Percentiles rank a stretch among this genome's conserved stretches.
Conservation (phyloP, 2,797 vertebrate genomes). For the Cheracebus regulus region DNA sequence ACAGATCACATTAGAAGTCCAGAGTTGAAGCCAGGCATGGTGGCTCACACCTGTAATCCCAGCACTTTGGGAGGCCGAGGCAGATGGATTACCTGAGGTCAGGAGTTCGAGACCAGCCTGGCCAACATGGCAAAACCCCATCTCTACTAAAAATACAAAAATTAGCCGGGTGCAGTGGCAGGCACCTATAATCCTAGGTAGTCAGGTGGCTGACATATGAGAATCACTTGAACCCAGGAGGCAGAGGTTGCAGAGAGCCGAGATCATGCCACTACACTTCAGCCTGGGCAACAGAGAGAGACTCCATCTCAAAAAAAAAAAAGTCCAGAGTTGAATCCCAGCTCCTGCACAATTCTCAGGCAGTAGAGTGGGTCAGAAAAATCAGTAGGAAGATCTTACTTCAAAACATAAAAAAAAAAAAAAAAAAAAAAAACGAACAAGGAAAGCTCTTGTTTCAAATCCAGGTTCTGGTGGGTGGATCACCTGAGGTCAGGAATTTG, state of each 20-base stretch:
- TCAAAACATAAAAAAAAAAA: background rate
- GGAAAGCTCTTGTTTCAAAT: background rate
- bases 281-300: background rate
- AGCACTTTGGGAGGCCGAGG: background rate
- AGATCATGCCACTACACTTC: background rate
- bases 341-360: background rate
- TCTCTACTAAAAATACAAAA: background rate
- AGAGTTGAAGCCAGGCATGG: background rate
- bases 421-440: background rate
- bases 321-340: background rate
- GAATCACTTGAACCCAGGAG: background rate
- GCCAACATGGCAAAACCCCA: background rate
- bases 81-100: background rate
- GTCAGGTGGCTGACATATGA: background rate
- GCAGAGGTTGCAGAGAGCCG: background rate
- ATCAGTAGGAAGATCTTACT: background rate
- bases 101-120: background rate
- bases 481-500: background rate
- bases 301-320: background rate
- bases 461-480: no score
- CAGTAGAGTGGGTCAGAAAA: background rate
- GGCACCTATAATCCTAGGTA: background rate
- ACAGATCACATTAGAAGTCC: background rate
- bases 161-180: background rate
- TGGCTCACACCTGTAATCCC: background rate